Percentiles rank a stretch among this genome's conserved stretches.
Conservation (phyloP, 1,140 invertebrate species). For the Neodiprion lecontei region DNA sequence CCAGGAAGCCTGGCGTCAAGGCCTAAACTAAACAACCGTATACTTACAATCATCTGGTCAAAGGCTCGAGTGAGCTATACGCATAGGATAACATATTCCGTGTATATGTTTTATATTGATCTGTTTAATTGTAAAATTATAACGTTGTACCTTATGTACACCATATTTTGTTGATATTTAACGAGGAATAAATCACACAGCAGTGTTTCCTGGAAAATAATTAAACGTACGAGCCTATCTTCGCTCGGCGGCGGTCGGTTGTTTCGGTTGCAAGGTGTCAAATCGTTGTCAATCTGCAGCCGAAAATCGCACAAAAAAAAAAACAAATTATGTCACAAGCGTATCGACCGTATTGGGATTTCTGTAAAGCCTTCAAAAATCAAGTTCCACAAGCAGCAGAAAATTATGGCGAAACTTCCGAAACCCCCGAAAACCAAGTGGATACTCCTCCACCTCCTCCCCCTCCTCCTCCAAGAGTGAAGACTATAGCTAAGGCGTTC, state of each 20-base stretch:
- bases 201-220: slow-evolving; percentile 35
- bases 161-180: slow-evolving; percentile 40
- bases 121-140: slow-evolving; percentile 13
- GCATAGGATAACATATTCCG: not conserved
- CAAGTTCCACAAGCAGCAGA: not conserved
- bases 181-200: slow-evolving; percentile 54
- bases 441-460: not conserved
- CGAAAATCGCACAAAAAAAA: not conserved
- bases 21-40: slow-evolving; percentile 20
- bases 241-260: too few species aligned
- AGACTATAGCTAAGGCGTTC: slow-evolving; percentile 28
- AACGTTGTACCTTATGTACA: not conserved
- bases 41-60: slow-evolving; percentile 4
- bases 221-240: too few species aligned
- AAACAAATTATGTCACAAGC: slow-evolving; percentile 23
- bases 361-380: slow-evolving; percentile 14
- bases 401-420: not conserved
- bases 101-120: slow-evolving; percentile 50
- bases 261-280: not conserved
- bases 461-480: not conserved
- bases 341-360: slow-evolving; percentile 7
- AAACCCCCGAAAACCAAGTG: not conserved
- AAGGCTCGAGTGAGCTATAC: not conserved
- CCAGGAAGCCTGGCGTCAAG: slow-evolving; percentile 61
- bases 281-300: not conserved